Base-by-base conservation (phyloP, 2,888 invertebrate species). In the Drosophila neotestacea region DNA sequence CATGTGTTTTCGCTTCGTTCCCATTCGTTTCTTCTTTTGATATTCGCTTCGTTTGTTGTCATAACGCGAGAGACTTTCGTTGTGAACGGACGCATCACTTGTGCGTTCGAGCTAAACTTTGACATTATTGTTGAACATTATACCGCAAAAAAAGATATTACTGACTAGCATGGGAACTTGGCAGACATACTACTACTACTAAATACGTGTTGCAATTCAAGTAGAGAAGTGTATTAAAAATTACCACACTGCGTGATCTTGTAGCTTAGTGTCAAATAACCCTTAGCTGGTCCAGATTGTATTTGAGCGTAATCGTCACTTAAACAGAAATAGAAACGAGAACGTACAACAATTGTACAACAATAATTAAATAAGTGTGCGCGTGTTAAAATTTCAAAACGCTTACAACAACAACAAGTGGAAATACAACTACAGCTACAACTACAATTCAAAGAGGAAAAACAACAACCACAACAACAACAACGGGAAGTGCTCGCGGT, bases 401-500 rank as follows among this genome's bases (percentile, higher is more conserved):
- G 42, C 55, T 38, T 51, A 51, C 51, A 56, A 27, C 68, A 77
- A 81, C 81, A 77, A 81, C 81, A 86, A 88, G 80, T 85, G 74
- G 71, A 78, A 73, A 61, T 61, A 79, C 69, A 73, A 62, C 22
- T 16, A 16, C 16, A 16, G 16, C 67, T 69, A 68, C 52, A 68
- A 55, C 63, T 67, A 63, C 59, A 70, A 59, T 27, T 65, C 46
- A 47, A 47, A 47, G 9, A 65, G 44, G 16, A 39, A 56, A 51
- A 68, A 28, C 34, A 67, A 82, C 51, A 22, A 51, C 36, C 6
- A 48, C 9, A 52, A 51, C 36, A 10, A 48, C 9, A 52, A 58
- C 6, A 28, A 64, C 86, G 84, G 81, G 79, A 89, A 85, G 79
- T 84, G 74, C 75, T 70, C 59, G 77, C 67, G 55, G 69, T 44